Conservation (phyloP, 2,113 vertebrate genomes). For the Hippopotamus amphibius region DNA sequence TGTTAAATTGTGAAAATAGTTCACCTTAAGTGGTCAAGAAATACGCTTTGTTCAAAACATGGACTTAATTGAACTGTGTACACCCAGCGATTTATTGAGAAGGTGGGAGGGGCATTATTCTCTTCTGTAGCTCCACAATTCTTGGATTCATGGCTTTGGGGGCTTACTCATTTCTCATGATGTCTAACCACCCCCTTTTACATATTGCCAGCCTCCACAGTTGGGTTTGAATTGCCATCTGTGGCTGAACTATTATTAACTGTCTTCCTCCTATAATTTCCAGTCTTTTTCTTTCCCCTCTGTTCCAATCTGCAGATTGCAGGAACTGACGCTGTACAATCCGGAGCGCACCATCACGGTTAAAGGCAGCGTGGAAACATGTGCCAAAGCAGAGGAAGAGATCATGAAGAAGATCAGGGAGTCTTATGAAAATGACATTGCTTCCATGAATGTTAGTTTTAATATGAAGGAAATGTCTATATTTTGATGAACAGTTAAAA, state of each 20-base stretch:
- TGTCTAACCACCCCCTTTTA: not conserved
- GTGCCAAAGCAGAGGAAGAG: slow-evolving; percentile 95
- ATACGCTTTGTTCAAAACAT: not conserved
- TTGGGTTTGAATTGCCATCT: slow-evolving; percentile 50
- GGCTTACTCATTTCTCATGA: not conserved
- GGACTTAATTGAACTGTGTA: not conserved
- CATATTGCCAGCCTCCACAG: fast-evolving
- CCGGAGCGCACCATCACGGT: slow-evolving; percentile 98
- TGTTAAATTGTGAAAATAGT: slow-evolving; percentile 44
- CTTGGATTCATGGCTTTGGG: not conserved
- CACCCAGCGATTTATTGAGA: not conserved
- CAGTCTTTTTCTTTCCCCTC: slow-evolving; percentile 56
- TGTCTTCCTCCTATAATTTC: slow-evolving; percentile 57
- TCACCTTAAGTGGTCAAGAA: slow-evolving; percentile 1
- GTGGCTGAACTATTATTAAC: slow-evolving; percentile 52
- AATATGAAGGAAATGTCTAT: slow-evolving; percentile 1
- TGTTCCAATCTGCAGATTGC: slow-evolving; percentile 88
- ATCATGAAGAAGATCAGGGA: slow-evolving; percentile 99
- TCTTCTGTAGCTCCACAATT: not conserved
- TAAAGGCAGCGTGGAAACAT: slow-evolving; percentile 94
- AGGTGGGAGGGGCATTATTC: not conserved
- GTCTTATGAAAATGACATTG: slow-evolving; percentile 97
- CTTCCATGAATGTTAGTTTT: slow-evolving; percentile 98
- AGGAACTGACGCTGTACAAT: slow-evolving; percentile 98
- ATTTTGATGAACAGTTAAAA: slow-evolving; percentile 45